Evolutionary conservation across 2,797 vertebrate species (phyloP), one percentile per base, ranked within the genome.

Genomic region (Dendrocincla tyrannina): DNA sequence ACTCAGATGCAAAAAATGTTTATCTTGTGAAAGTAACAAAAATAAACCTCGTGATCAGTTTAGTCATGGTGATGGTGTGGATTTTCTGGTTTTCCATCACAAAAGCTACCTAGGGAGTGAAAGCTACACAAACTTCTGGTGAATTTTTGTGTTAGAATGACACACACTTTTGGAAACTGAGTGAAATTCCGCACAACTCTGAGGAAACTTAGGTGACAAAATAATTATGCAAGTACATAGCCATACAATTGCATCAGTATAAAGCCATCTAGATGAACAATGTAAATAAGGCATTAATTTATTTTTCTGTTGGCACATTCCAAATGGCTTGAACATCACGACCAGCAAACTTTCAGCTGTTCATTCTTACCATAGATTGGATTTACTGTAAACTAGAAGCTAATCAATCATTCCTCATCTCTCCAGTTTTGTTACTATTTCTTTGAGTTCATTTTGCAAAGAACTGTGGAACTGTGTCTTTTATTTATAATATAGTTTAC

Each of bases 131-230:
- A 7, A 73, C 0, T 32, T 58, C 20, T 67, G 4, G 11, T 76
- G 22, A 41, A 25, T 59, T 63, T 85, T 85, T 49, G 13, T 35
- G 13, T 77, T 39, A 44, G 13, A 79, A 63, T 47, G 13, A 17
- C 1, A 0, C 1, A 7, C 4, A 59, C 1, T 6, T 50, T 59
- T 18, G 19, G 17, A 52, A 92, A 74, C 2, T 47, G 22, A 56
- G 20, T 58, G 10, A 76, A 92, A 88, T 62, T 82, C 12, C 59
- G 2, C 70, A 3, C 39, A 68, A 49, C 56, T 77, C 17, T 64
- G 27, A 74, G 46, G 33, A 83, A 89, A 77, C 23, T 22, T 37
- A 63, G 3, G 10, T 78, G 42, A 64, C 14, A 85, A 80, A 88
- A 91, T 37, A 63, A 88, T 81, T 72, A 9, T 22, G 4, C 17